A percentile compares a stretch with the other conserved stretches of the same genome.
These are phyloP conservation scores for Ostrea denselamellosa DNA, from an alignment of 1,140 invertebrate genomes.

Conservation along the genomic window DNA sequence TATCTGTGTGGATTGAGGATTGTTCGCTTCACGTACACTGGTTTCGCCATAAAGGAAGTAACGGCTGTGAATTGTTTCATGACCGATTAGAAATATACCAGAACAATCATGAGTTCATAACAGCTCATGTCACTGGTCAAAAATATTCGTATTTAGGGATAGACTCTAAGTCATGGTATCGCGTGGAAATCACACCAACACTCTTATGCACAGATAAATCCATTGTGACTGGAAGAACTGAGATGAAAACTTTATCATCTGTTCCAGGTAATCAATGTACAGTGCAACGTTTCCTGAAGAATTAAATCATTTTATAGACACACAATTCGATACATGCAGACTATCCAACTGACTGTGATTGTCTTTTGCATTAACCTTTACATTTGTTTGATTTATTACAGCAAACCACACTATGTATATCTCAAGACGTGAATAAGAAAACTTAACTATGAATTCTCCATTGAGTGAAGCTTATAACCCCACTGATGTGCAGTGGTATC, in stretches of 20 bases:
- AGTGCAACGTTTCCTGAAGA: no score
- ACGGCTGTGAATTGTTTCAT: background rate
- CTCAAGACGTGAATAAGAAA: background rate
- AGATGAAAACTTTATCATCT: background rate
- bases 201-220: background rate
- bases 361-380: no score
- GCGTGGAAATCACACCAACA: background rate
- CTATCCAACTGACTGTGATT: no score
- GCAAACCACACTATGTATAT: background rate
- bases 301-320: no score
- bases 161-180: background rate
- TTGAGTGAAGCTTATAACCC: background rate
- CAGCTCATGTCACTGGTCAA: background rate
- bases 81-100: background rate
- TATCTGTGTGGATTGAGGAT: background rate
- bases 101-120: background rate
- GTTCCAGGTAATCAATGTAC: background rate
- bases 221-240: background rate
- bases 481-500: background rate
- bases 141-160: background rate
- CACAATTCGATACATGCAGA: no score
- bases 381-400: background rate
- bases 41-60: background rate
- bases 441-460: background rate
- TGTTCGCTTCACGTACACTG: background rate